Evolutionary conservation across 2,888 invertebrate genomes (phyloP).

Genomic region (Acronicta leporina): DNA sequence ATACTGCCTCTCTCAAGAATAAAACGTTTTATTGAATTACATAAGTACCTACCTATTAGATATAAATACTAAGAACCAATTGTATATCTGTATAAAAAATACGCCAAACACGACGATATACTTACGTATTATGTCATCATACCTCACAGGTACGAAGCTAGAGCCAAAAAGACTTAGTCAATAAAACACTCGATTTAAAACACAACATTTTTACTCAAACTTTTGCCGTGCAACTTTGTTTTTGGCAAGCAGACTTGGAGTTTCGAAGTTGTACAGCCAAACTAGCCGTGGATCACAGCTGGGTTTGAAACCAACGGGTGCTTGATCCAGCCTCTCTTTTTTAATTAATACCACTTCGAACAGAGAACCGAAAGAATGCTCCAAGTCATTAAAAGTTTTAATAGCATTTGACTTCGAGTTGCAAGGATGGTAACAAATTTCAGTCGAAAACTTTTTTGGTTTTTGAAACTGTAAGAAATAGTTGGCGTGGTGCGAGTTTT

Average conservation of each 20-base stretch:
- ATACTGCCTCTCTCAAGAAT: no score
- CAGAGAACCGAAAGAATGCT: conserved; percentile 85
- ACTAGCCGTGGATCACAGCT: conserved; percentile 58
- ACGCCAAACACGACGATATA: no score
- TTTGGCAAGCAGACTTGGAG: conserved; percentile 64
- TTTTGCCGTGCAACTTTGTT: conserved; percentile 59
- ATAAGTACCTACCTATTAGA: no score
- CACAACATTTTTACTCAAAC: conserved; percentile 60
- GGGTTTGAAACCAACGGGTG: conserved; percentile 67
- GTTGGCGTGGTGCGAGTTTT: conserved; percentile 51
- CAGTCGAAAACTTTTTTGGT: conserved; percentile 75
- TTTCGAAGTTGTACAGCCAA: conserved; percentile 58
- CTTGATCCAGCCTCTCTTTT: conserved; percentile 83
- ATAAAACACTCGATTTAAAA: conserved; percentile 54
- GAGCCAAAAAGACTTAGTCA: conserved; percentile 41
- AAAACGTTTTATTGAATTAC: no score
- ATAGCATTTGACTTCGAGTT: conserved; percentile 84
- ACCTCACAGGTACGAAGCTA: conserved; percentile 12
- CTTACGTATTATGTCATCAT: conserved; percentile 3
- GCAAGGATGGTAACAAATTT: conserved; percentile 82
- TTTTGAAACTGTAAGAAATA: conserved; percentile 66
- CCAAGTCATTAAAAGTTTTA: conserved; percentile 88
- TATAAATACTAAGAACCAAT: no score
- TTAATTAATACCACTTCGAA: conserved; percentile 89
- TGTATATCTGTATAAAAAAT: no score